Percentiles rank a stretch among this genome's conserved stretches.
phyloP scores from a whole-genome alignment of 2,113 vertebrate genomes.

The Rhinogobius similis region DNA sequence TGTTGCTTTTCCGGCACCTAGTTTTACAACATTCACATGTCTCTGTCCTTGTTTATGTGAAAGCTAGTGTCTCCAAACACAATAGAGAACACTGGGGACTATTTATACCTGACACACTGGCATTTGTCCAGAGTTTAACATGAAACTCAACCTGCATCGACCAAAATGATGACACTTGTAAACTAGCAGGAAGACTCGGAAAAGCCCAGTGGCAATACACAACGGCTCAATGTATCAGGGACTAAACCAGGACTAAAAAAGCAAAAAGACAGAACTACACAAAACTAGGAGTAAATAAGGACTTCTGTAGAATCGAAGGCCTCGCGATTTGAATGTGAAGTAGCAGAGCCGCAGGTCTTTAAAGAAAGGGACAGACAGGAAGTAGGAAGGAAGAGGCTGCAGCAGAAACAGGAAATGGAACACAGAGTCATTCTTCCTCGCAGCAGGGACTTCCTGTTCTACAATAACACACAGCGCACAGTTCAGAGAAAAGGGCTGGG shows the following conservation, averaged over 20 bases:
- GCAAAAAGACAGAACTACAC: background rate
- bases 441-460: constrained; percentile 12
- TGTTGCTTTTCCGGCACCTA: background rate
- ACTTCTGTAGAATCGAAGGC: background rate
- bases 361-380: background rate
- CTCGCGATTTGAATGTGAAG: background rate
- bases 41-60: background rate
- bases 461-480: background rate
- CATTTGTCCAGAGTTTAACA: background rate
- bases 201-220: background rate
- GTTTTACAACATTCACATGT: background rate
- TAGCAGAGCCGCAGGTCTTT: background rate
- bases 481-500: background rate
- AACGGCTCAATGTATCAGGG: background rate
- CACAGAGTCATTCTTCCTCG: constrained; percentile 5
- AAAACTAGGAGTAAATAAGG: background rate
- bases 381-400: constrained; percentile 6
- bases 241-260: background rate
- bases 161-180: background rate
- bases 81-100: background rate
- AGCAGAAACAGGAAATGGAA: constrained; percentile 15
- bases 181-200: background rate
- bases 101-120: constrained; percentile 8
- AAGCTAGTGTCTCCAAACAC: background rate
- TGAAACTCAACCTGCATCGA: background rate